These are phyloP conservation scores for Catotricha subobsoleta DNA, from an alignment of 2,888 invertebrate species.

Conservation along the genomic window DNA sequence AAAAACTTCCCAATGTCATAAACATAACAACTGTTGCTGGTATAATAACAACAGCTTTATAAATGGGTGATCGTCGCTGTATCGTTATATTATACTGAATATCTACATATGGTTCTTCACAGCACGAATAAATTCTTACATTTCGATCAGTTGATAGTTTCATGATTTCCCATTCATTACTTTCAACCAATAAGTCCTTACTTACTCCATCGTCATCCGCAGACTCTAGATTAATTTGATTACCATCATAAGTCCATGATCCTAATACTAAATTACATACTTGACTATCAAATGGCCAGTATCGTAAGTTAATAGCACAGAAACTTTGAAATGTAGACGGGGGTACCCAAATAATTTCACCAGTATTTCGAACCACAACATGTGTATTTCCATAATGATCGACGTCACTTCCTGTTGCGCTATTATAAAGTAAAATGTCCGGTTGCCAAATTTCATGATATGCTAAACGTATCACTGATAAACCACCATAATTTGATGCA, in stretches of 20 bases:
- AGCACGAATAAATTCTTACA: conserved; percentile 33
- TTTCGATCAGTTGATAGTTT: conserved; percentile 24
- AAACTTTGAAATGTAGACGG: conserved; percentile 46
- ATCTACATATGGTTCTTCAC: conserved; percentile 36
- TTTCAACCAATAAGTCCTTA: conserved; percentile 19
- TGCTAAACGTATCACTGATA: not conserved
- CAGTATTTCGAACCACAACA: conserved; percentile 32
- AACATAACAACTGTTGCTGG: conserved; percentile 43
- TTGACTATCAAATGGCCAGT: conserved; percentile 64
- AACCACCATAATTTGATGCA: conserved; percentile 3
- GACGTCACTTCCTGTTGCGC: conserved; percentile 39
- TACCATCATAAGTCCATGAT: conserved; percentile 48
- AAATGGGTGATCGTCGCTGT: conserved; percentile 38
- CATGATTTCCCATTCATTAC: conserved; percentile 29
- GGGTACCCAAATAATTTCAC: conserved; percentile 44
- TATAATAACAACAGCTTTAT: conserved; percentile 40
- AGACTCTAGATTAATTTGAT: no score
- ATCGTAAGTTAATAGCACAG: conserved; percentile 43
- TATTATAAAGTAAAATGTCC: conserved; percentile 53
- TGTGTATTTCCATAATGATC: conserved; percentile 41
- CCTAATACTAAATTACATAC: conserved; percentile 47
- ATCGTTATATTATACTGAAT: conserved; percentile 34
- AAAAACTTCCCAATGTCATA: conserved; percentile 40
- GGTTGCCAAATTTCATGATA: conserved; percentile 27
- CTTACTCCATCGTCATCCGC: conserved; percentile 29